Evolutionary conservation across 2,113 vertebrate genomes (phyloP).

Genomic region (Odontesthes bonariensis): DNA sequence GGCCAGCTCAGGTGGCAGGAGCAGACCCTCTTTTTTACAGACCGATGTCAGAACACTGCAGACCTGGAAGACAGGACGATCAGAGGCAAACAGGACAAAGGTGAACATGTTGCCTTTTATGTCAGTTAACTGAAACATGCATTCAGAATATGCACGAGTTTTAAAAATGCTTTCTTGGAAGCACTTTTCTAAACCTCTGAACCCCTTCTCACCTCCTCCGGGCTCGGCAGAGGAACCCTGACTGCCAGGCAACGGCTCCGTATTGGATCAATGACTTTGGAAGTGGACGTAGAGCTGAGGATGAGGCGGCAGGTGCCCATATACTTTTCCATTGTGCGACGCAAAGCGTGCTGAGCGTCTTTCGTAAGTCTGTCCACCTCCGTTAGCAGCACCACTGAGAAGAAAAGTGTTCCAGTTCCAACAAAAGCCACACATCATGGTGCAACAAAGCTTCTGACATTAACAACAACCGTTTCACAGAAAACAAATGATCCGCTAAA

Average conservation of each 20-base stretch:
- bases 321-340: conserved; percentile 98
- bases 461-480: background rate
- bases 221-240: conserved; percentile 91
- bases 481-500: background rate
- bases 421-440: background rate
- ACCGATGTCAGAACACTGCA: conserved; percentile 89
- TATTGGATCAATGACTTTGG: conserved; percentile 96
- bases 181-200: background rate
- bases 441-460: background rate
- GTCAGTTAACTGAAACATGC: background rate
- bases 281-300: conserved; percentile 95
- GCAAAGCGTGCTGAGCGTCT: conserved; percentile 96
- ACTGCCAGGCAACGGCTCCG: conserved; percentile 93
- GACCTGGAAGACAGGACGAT: conserved; percentile 76
- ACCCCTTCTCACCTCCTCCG: conserved; percentile 85
- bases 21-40: conserved; percentile 95
- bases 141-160: background rate
- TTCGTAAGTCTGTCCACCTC: conserved; percentile 97
- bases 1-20: conserved; percentile 91
- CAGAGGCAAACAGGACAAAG: background rate
- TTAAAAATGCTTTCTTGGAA: background rate
- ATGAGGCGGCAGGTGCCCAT: conserved; percentile 95
- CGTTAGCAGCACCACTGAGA: conserved; percentile 93
- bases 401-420: background rate
- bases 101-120: background rate